Evolutionary conservation across 1,140 invertebrate genomes (phyloP).

Genomic region (Homarus americanus): DNA sequence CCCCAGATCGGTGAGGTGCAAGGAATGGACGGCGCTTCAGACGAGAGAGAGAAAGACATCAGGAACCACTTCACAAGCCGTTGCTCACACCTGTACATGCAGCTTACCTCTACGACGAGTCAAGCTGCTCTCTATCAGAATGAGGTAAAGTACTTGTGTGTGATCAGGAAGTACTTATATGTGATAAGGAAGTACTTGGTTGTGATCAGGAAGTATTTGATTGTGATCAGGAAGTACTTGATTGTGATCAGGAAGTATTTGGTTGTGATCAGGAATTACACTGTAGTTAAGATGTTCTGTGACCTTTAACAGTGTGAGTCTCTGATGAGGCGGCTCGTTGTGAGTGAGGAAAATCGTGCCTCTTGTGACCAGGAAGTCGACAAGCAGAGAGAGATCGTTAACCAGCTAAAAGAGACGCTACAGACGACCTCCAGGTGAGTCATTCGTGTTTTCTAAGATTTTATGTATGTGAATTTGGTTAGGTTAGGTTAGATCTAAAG

Average conservation of each 20-base stretch:
- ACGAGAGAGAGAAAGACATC: constrained; percentile 67
- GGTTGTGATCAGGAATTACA: too few species aligned
- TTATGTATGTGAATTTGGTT: too few species aligned
- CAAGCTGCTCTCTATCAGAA: constrained; percentile 66
- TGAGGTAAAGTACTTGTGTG: too few species aligned
- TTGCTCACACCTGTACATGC: constrained; percentile 64
- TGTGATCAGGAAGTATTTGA: background rate
- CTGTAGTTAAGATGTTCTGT: too few species aligned
- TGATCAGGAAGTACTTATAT: too few species aligned
- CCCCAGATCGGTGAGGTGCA: constrained; percentile 64
- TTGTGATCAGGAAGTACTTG: background rate
- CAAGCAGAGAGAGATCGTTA: constrained; percentile 52
- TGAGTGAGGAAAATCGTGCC: constrained; percentile 53
- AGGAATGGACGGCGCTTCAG: constrained; percentile 37
- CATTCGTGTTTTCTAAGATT: background rate
- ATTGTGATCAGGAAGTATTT: too few species aligned
- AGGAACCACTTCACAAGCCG: constrained; percentile 63
- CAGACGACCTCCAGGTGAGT: constrained; percentile 61
- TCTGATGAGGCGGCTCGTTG: constrained; percentile 51
- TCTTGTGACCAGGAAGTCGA: constrained; percentile 63
- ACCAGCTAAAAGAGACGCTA: constrained; percentile 62
- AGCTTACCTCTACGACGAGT: constrained; percentile 54
- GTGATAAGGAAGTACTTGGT: background rate
- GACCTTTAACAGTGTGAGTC: constrained; percentile 66
- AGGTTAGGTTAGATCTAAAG: too few species aligned